These are phyloP conservation scores for Darevskia nairensis DNA, from an alignment of 2,797 vertebrate genomes.

Conservation along the genomic window DNA sequence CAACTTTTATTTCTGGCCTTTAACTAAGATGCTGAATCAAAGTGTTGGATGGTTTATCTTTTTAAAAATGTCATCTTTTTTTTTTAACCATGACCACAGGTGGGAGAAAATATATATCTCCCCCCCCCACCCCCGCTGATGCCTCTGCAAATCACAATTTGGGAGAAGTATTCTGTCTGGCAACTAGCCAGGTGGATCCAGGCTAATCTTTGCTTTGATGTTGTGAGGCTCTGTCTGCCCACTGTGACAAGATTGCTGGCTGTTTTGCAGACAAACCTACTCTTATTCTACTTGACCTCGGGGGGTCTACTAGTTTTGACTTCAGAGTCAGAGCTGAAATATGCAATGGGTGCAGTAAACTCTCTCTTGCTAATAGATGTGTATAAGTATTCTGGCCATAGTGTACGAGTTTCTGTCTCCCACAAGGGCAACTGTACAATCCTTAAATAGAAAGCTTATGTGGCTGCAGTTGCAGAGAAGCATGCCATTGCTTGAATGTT, in stretches of 20 bases:
- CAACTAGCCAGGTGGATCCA: not conserved
- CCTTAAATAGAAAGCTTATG: conserved; percentile 1
- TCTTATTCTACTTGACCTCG: conserved; percentile 11
- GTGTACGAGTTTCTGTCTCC: not conserved
- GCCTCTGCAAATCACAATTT: not conserved
- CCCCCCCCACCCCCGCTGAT: not conserved
- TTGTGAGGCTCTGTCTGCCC: not conserved
- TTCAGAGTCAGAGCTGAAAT: conserved; percentile 16
- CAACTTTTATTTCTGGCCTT: not conserved
- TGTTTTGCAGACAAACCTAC: conserved; percentile 1
- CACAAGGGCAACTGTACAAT: conserved; percentile 25
- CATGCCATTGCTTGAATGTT: not conserved
- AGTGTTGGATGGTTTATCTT: not conserved
- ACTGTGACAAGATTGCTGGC: not conserved
- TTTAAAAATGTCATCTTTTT: not conserved
- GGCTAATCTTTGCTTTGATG: conserved; percentile 19
- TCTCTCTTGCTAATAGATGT: not conserved
- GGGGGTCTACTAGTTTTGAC: not conserved
- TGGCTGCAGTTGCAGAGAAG: not conserved
- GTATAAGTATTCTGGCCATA: not conserved
- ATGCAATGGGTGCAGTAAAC: not conserved
- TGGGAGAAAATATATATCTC: not conserved
- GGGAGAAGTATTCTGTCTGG: not conserved
- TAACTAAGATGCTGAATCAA: not conserved
- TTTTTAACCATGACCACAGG: not conserved